Conservation (phyloP, 1,140 invertebrate species). For the Laupala kohalensis region DNA sequence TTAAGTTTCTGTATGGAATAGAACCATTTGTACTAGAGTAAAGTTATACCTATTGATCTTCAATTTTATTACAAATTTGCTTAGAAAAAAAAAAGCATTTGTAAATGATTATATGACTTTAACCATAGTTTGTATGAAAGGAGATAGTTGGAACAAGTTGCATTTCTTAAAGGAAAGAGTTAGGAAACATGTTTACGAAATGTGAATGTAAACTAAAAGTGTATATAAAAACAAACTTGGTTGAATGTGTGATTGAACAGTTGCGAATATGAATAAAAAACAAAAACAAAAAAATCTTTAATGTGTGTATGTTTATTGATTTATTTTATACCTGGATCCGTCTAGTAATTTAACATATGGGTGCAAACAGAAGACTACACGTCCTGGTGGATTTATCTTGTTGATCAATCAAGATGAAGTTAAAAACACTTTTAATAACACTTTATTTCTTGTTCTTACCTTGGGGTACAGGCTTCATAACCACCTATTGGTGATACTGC, state of each 20-base stretch:
- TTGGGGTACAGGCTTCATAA: too few species aligned
- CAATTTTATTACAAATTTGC: not conserved
- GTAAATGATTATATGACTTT: not conserved
- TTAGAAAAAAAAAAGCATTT: not conserved
- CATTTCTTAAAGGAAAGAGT: not conserved
- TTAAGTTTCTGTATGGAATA: not conserved
- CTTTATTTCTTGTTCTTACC: too few species aligned
- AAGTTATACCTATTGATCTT: not conserved
- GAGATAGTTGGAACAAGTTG: too few species aligned
- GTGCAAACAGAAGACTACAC: too few species aligned
- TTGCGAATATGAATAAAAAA: not conserved
- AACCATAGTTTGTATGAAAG: not conserved
- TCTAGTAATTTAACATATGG: too few species aligned
- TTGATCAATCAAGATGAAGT: too few species aligned
- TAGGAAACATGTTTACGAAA: not conserved
- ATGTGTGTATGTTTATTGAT: too few species aligned
- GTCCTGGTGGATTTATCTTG: too few species aligned
- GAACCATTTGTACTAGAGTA: not conserved
- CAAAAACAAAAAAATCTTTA: too few species aligned
- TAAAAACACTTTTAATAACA: too few species aligned
- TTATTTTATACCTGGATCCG: too few species aligned
- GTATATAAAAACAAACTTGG: not conserved
- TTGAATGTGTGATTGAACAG: not conserved
- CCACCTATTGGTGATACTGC: too few species aligned
- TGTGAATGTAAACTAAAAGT: not conserved